Evolutionary conservation across 2,797 vertebrate genomes (phyloP), one percentile per base, ranked within the genome.

Genomic region (Picus viridis): DNA sequence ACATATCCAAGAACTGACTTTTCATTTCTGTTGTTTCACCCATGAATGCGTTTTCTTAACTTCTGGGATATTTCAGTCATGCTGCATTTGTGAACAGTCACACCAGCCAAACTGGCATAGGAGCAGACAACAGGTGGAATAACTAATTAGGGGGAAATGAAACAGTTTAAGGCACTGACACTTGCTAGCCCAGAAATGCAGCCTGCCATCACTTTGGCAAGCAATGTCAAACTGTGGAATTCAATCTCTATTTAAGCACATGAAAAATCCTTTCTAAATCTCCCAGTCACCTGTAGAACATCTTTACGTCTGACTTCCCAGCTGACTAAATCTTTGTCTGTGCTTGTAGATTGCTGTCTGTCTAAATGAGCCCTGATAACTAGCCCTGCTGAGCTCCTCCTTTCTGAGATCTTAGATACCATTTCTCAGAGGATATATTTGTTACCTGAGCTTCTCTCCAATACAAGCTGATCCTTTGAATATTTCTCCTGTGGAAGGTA

Each of bases 231-330:
- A 61, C 74, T 82, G 34, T n/a, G 34, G 32, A 87, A 69, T 88
- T 92, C 79, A 96, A 30, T 36, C 96, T 62, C 64, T 65, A 62
- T 90, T 96, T 91, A 90, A 81, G 80, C 58, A 86, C 3, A 2
- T 88, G 88, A 94, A 36, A 94, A 88, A 54, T 71, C 71, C 64
- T 83, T 73, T 89, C n/a, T 49, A 82, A 91, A 81, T 32, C 43
- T 74, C 71, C 92, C 2, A 0, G 41, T 80, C 78, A 54, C 45
- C 76, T 78, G 62, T 51, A 71, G 76, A 94, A 81, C 32, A 47
- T 82, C 89, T 92, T 85, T 26, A 34, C 0, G 0, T 64, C 49
- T 91, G 45, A 70, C 22, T 94, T 79, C 65, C 65, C 63, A 79
- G 22, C n/a, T 84, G 73, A 86, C 80, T 72, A 87, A 93, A 73